Evolutionary conservation across 2,797 vertebrate genomes (phyloP).

Genomic region (Hephaestus fuliginosus): DNA sequence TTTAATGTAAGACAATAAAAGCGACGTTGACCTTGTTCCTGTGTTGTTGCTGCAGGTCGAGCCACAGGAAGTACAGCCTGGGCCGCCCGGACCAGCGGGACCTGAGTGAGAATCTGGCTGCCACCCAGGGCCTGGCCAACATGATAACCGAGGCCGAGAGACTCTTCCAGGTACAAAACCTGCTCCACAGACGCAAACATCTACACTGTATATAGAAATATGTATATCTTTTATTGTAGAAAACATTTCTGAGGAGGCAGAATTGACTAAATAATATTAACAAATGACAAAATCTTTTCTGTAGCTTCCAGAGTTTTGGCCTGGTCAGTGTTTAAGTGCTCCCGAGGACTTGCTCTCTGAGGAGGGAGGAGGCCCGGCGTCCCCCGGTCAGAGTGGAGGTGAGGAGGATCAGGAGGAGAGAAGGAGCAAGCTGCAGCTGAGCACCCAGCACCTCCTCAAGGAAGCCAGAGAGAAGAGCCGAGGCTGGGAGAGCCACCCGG

Average conservation of each 20-base stretch:
- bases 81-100: conserved; percentile 92
- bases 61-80: conserved; percentile 90
- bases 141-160: conserved; percentile 89
- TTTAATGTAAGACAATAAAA: not conserved
- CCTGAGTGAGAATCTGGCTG: conserved; percentile 91
- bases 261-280: not conserved
- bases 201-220: no score
- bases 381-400: conserved; percentile 18
- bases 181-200: not conserved
- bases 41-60: conserved; percentile 71
- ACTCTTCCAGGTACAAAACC: conserved; percentile 79
- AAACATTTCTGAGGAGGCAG: not conserved
- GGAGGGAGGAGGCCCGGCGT: conserved; percentile 25
- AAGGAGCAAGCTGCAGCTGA: conserved; percentile 65
- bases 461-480: conserved; percentile 80
- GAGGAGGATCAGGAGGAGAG: conserved; percentile 66
- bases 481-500: conserved; percentile 77
- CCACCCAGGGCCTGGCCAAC: conserved; percentile 89
- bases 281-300: not conserved
- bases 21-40: not conserved
- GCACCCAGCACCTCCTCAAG: conserved; percentile 77
- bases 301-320: conserved; percentile 85
- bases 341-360: conserved; percentile 30
- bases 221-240: not conserved
- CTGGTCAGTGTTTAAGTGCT: conserved; percentile 40